Evolutionary conservation across 1,140 invertebrate genomes (phyloP).

Genomic region (Diabrotica virgifera): DNA sequence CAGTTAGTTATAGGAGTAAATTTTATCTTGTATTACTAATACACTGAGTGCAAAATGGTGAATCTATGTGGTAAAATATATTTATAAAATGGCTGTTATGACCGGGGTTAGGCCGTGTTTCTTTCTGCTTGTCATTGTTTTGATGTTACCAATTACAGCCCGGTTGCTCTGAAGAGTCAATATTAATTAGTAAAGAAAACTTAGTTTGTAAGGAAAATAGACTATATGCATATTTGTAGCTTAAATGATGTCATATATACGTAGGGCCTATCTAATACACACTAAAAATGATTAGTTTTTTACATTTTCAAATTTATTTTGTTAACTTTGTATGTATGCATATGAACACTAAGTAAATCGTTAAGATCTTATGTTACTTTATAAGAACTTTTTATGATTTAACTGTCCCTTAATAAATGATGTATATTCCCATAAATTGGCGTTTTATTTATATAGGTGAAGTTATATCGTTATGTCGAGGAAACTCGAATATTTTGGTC

Average conservation of each 20-base stretch:
- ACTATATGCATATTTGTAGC: slow-evolving; percentile 43
- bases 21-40: neutral
- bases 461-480: too few species aligned
- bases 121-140: slow-evolving; percentile 38
- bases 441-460: slow-evolving; percentile 16
- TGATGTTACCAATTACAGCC: slow-evolving; percentile 32
- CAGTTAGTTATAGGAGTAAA: too few species aligned
- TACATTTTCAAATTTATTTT: slow-evolving; percentile 43
- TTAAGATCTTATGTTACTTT: slow-evolving; percentile 36
- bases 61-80: slow-evolving; percentile 19
- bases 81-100: slow-evolving; percentile 38
- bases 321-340: slow-evolving; percentile 37
- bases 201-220: slow-evolving; percentile 33
- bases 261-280: slow-evolving; percentile 46
- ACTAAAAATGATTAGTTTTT: slow-evolving; percentile 42
- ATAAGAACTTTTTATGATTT: slow-evolving; percentile 35
- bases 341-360: slow-evolving; percentile 35
- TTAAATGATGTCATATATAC: slow-evolving; percentile 42
- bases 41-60: slow-evolving; percentile 6
- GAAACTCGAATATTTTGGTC: too few species aligned
- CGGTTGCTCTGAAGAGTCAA: slow-evolving; percentile 45
- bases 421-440: slow-evolving; percentile 34
- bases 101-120: slow-evolving; percentile 15
- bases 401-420: slow-evolving; percentile 38
- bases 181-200: slow-evolving; percentile 43